These are phyloP conservation scores for Diaphora mendica DNA, from an alignment of 2,888 invertebrate genomes.

Conservation along the genomic window DNA sequence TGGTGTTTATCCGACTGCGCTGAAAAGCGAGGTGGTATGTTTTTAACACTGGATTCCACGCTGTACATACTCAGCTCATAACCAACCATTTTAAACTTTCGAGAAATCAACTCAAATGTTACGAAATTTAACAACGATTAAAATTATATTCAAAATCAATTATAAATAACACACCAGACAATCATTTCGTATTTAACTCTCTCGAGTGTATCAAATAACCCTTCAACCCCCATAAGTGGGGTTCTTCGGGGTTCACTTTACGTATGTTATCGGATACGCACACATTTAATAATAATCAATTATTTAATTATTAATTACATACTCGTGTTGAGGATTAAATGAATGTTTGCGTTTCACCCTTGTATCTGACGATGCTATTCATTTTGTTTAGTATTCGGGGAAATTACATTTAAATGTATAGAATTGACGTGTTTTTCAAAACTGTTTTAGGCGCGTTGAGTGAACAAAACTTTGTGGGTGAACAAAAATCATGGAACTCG, in stretches of 20 bases:
- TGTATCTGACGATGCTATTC: slow-evolving; percentile 11
- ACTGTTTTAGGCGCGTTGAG: no score
- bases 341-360: slow-evolving; percentile 32
- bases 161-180: slow-evolving; percentile 23
- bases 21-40: no score
- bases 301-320: slow-evolving; percentile 58
- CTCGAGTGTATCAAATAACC: slow-evolving; percentile 39
- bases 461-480: no score
- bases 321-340: slow-evolving; percentile 42
- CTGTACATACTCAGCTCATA: no score
- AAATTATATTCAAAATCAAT: slow-evolving; percentile 23
- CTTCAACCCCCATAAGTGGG: slow-evolving; percentile 5
- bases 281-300: slow-evolving; percentile 50
- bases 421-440: not conserved
- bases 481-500: no score
- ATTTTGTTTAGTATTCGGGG: slow-evolving; percentile 4
- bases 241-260: slow-evolving; percentile 26
- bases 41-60: no score
- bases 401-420: slow-evolving; percentile 12
- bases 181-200: slow-evolving; percentile 35
- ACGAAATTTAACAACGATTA: slow-evolving; percentile 4
- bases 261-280: slow-evolving; percentile 36
- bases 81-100: not conserved
- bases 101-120: not conserved
- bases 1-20: no score